phyloP scores from a whole-genome alignment of 2,888 invertebrate species.

The Cerastis rubricosa region DNA sequence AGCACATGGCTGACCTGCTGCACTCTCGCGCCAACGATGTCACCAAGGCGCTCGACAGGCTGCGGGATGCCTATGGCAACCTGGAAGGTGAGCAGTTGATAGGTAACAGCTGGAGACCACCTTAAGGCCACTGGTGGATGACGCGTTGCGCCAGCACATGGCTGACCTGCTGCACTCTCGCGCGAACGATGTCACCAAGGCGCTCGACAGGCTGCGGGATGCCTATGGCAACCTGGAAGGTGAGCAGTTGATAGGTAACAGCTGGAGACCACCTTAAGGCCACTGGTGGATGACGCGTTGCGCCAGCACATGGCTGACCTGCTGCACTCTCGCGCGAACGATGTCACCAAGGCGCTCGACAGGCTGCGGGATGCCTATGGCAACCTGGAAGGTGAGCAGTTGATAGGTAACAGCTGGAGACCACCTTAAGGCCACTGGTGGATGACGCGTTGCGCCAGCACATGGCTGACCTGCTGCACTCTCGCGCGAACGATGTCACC shows the following conservation, averaged over 20 bases:
- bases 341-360: constrained; percentile 79
- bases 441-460: constrained; percentile 68
- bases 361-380: constrained; percentile 73
- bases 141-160: constrained; percentile 62
- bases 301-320: constrained; percentile 64
- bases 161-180: constrained; percentile 66
- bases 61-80: constrained; percentile 73
- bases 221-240: constrained; percentile 68
- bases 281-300: constrained; percentile 72
- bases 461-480: constrained; percentile 67
- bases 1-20: constrained; percentile 66
- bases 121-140: constrained; percentile 76
- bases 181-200: constrained; percentile 74
- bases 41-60: constrained; percentile 76
- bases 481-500: constrained; percentile 71
- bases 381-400: constrained; percentile 48
- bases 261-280: constrained; percentile 72
- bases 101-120: constrained; percentile 63
- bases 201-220: constrained; percentile 76
- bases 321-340: constrained; percentile 67
- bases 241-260: constrained; percentile 21
- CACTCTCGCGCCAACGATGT: constrained; percentile 71
- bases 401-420: constrained; percentile 62
- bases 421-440: constrained; percentile 73
- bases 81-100: constrained; percentile 42